phyloP scores from a whole-genome alignment of 2,113 vertebrate genomes.

The Motacilla tschutschensis region DNA sequence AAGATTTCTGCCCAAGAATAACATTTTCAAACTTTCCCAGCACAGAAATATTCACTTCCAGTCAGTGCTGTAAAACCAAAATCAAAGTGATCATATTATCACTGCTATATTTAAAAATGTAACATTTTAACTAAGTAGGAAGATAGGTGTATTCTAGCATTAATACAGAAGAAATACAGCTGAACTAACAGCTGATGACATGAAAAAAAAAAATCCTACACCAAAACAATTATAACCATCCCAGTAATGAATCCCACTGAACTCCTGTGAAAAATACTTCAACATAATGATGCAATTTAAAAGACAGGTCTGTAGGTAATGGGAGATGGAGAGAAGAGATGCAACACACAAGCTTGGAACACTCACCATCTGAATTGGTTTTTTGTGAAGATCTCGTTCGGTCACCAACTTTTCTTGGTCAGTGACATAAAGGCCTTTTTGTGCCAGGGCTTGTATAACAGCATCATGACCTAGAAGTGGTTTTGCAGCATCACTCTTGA shows the following conservation, averaged over 20 bases:
- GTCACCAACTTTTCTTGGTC: constrained; percentile 94
- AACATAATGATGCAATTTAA: background rate
- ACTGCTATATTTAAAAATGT: background rate
- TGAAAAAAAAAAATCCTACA: background rate
- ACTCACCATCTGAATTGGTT: constrained; percentile 95
- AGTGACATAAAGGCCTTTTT: constrained; percentile 93
- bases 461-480: constrained; percentile 92
- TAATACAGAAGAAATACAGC: background rate
- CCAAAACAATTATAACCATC: background rate
- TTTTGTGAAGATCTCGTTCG: constrained; percentile 90
- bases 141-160: background rate
- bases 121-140: background rate
- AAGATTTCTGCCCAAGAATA: background rate
- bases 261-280: background rate
- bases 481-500: constrained; percentile 87
- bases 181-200: background rate
- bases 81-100: background rate
- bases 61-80: background rate
- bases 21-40: background rate
- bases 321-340: background rate
- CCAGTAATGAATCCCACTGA: background rate
- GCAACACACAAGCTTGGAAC: background rate
- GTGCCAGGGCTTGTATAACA: constrained; percentile 93
- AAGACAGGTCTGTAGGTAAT: background rate
- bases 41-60: background rate